Evolutionary conservation across 2,113 vertebrate species (phyloP).

Genomic region (Syngnathus typhle): DNA sequence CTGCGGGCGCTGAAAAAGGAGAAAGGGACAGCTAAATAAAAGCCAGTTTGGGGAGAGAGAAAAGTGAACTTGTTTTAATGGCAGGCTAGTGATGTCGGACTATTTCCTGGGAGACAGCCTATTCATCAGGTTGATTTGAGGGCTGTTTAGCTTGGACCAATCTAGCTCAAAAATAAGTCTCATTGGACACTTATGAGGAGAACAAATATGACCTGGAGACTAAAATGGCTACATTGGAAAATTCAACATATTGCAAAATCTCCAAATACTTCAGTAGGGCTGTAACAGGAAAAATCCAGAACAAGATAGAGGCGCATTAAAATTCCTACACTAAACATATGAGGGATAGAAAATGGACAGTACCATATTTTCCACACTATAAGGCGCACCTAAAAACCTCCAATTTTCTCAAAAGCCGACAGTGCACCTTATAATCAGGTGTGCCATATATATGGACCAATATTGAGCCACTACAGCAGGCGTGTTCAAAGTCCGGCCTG

Average conservation of each 20-base stretch:
- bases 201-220: background rate
- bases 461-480: too few species aligned
- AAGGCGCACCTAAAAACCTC: too few species aligned
- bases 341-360: too few species aligned
- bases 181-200: background rate
- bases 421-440: too few species aligned
- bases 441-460: too few species aligned
- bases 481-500: too few species aligned
- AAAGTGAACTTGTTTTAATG: slow-evolving; percentile 81
- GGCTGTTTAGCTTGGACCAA: slow-evolving; percentile 24
- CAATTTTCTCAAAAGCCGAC: too few species aligned
- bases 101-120: slow-evolving; percentile 76
- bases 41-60: slow-evolving; percentile 27
- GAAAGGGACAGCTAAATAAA: slow-evolving; percentile 45
- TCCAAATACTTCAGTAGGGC: background rate
- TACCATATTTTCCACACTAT: too few species aligned
- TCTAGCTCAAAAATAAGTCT: background rate
- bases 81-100: slow-evolving; percentile 83
- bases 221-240: background rate
- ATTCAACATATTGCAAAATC: background rate
- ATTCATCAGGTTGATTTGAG: slow-evolving; percentile 79
- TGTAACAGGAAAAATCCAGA: background rate
- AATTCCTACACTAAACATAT: background rate
- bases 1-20: slow-evolving; percentile 41
- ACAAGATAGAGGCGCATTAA: background rate